Conservation (phyloP, 2,888 invertebrate genomes). For the Didymodactylos carnosus region DNA sequence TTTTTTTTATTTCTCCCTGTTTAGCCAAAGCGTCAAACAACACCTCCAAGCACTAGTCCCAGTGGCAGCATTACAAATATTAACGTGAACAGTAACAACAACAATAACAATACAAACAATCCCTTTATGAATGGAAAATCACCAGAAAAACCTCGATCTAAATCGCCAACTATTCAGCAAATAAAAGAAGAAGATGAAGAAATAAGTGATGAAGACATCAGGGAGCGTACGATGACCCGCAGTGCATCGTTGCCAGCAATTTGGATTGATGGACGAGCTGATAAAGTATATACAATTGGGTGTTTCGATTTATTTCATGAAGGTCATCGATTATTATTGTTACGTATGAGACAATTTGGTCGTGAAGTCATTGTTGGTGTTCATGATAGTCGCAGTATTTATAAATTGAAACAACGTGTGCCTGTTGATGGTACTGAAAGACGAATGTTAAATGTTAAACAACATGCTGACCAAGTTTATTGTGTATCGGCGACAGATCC, state of each 20-base stretch:
- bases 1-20: background rate
- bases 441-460: constrained; percentile 25
- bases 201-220: background rate
- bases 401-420: constrained; percentile 22
- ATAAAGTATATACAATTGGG: constrained; percentile 24
- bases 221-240: background rate
- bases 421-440: constrained; percentile 24
- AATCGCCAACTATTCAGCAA: background rate
- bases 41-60: background rate
- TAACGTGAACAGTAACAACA: no score
- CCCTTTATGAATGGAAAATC: no score
- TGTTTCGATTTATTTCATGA: constrained; percentile 27
- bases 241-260: background rate
- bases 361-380: constrained; percentile 20
- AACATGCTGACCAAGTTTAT: constrained; percentile 24
- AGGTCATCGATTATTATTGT: constrained; percentile 21
- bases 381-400: constrained; percentile 13
- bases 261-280: constrained; percentile 14
- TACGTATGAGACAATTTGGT: constrained; percentile 21
- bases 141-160: background rate
- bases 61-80: no score
- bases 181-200: background rate
- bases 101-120: no score
- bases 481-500: constrained; percentile 25
- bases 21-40: background rate